These are phyloP conservation scores for Tympanoctomys barrerae DNA, from an alignment of 2,797 vertebrate genomes.

Conservation along the genomic window DNA sequence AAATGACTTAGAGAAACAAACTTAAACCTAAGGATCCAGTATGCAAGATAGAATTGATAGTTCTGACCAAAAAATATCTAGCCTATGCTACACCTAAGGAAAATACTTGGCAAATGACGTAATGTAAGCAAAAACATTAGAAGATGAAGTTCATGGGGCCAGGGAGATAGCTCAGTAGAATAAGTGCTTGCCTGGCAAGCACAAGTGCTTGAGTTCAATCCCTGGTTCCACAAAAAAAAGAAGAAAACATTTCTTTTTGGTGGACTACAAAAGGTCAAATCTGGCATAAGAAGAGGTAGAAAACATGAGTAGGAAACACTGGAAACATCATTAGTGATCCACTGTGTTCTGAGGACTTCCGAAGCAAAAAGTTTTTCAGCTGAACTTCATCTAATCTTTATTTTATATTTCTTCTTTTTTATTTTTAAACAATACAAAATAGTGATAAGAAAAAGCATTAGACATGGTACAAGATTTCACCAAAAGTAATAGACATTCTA, in stretches of 20 bases:
- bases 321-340: background rate
- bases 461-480: too few relatives aligned
- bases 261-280: background rate
- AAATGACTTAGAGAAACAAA: background rate
- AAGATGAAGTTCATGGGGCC: too few relatives aligned
- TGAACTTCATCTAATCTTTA: background rate
- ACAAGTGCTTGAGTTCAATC: too few relatives aligned
- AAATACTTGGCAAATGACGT: background rate
- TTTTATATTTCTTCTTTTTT: too few relatives aligned
- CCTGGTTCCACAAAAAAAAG: background rate
- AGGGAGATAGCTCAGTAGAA: too few relatives aligned
- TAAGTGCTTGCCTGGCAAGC: too few relatives aligned
- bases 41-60: background rate
- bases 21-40: background rate
- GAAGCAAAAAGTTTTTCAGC: background rate
- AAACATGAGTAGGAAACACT: background rate
- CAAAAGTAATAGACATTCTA: too few relatives aligned
- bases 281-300: background rate
- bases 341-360: background rate
- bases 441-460: too few relatives aligned
- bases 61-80: background rate
- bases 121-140: background rate
- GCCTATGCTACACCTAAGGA: background rate
- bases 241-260: background rate
- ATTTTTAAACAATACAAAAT: too few relatives aligned